Conservation (phyloP, 2,888 invertebrate genomes). For the Calliphora vomitoria region DNA sequence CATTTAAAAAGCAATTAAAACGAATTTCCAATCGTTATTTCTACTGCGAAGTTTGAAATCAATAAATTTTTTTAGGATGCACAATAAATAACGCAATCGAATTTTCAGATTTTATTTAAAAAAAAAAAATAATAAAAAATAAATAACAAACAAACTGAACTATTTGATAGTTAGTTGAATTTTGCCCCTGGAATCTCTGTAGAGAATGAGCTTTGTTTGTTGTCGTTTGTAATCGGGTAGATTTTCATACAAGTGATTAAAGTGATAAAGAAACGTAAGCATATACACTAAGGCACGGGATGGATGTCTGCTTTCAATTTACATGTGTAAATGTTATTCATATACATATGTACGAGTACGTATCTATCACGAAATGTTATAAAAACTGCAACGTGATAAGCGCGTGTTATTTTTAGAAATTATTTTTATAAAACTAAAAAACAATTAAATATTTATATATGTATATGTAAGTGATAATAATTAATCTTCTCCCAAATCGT, state of each 20-base stretch:
- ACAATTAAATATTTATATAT: constrained; percentile 1
- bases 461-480: neutral
- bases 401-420: constrained; percentile 69
- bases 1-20: neutral
- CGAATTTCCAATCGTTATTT: constrained; percentile 16
- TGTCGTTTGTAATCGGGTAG: constrained; percentile 62
- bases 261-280: constrained; percentile 52
- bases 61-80: constrained; percentile 33
- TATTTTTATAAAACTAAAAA: constrained; percentile 45
- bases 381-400: constrained; percentile 72
- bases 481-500: too few relatives aligned
- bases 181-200: constrained; percentile 50
- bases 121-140: neutral
- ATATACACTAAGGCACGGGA: constrained; percentile 38
- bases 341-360: neutral
- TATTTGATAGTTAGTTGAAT: constrained; percentile 50
- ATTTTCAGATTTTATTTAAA: constrained; percentile 18
- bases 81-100: constrained; percentile 30
- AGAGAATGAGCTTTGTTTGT: constrained; percentile 53
- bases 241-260: constrained; percentile 58
- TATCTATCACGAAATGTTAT: constrained; percentile 72
- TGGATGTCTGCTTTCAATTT: constrained; percentile 50
- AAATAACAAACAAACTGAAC: constrained; percentile 27
- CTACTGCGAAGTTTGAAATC: constrained; percentile 40
- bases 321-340: constrained; percentile 1